Evolutionary conservation across 2,797 vertebrate genomes (phyloP).

Genomic region (Tolypeutes matacus): DNA sequence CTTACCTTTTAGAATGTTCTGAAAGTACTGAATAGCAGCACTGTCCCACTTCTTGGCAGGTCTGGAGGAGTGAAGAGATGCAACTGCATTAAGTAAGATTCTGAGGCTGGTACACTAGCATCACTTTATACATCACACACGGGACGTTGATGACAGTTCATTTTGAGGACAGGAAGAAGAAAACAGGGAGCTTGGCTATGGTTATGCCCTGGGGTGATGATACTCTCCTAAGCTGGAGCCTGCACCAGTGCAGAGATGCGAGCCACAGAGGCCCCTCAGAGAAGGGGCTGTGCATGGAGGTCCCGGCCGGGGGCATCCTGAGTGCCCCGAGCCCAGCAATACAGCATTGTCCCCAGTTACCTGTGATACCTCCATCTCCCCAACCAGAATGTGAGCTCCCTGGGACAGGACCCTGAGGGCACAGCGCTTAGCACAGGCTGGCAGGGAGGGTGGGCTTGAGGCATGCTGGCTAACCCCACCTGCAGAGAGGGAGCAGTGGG

Average conservation of each 20-base stretch:
- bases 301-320: background rate
- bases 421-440: background rate
- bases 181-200: background rate
- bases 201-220: background rate
- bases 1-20: constrained; percentile 92
- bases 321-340: background rate
- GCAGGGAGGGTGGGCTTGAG: background rate
- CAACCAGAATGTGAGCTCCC: background rate
- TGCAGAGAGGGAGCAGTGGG: fast-evolving
- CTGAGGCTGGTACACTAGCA: background rate
- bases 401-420: background rate
- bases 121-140: background rate
- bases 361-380: background rate
- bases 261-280: background rate
- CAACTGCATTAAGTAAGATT: constrained; percentile 3
- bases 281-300: background rate
- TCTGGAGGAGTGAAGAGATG: constrained; percentile 85
- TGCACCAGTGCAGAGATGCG: background rate
- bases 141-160: fast-evolving
- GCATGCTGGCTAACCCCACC: fast-evolving
- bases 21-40: constrained; percentile 93
- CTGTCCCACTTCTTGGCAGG: constrained; percentile 92
- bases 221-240: background rate
- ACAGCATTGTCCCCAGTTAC: background rate
- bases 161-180: fast-evolving